These are phyloP conservation scores for Neoascia interrupta DNA, from an alignment of 2,888 invertebrate genomes.

Conservation along the genomic window DNA sequence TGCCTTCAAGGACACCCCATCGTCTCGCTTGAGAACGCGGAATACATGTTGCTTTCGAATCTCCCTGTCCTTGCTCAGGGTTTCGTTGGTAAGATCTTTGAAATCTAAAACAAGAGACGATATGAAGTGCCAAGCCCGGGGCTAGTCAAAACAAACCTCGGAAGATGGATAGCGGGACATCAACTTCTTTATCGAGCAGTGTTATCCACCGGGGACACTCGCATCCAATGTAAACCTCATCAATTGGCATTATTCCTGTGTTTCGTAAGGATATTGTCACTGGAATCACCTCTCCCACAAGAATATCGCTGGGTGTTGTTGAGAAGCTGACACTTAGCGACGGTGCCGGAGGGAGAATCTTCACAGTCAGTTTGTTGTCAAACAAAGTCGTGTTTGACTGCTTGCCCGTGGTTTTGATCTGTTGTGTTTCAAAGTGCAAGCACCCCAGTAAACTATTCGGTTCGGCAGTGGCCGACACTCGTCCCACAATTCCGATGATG, in stretches of 20 bases:
- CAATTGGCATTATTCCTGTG: slow-evolving; percentile 83
- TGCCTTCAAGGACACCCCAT: slow-evolving; percentile 73
- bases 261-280: slow-evolving; percentile 84
- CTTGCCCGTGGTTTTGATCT: slow-evolving; percentile 74
- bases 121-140: no score
- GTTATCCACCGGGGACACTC: slow-evolving; percentile 79
- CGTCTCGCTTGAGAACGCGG: slow-evolving; percentile 74
- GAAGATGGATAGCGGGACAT: slow-evolving; percentile 77
- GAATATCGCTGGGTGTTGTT: slow-evolving; percentile 83
- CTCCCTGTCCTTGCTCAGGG: slow-evolving; percentile 79
- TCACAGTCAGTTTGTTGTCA: slow-evolving; percentile 87
- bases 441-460: slow-evolving; percentile 76
- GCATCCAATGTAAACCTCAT: slow-evolving; percentile 82
- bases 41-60: slow-evolving; percentile 78
- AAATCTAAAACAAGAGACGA: slow-evolving; percentile 73
- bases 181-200: slow-evolving; percentile 74
- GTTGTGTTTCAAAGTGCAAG: slow-evolving; percentile 77
- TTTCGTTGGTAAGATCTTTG: slow-evolving; percentile 77
- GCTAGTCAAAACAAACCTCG: slow-evolving; percentile 73
- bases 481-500: slow-evolving; percentile 85
- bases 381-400: slow-evolving; percentile 70
- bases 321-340: slow-evolving; percentile 88
- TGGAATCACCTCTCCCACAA: slow-evolving; percentile 86
- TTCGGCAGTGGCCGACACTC: slow-evolving; percentile 77
- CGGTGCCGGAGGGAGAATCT: slow-evolving; percentile 89